Percentiles rank a stretch among this genome's conserved stretches.
These are phyloP conservation scores for Sarcophaga rosellei DNA, from an alignment of 2,888 invertebrate genomes.

Conservation along the genomic window DNA sequence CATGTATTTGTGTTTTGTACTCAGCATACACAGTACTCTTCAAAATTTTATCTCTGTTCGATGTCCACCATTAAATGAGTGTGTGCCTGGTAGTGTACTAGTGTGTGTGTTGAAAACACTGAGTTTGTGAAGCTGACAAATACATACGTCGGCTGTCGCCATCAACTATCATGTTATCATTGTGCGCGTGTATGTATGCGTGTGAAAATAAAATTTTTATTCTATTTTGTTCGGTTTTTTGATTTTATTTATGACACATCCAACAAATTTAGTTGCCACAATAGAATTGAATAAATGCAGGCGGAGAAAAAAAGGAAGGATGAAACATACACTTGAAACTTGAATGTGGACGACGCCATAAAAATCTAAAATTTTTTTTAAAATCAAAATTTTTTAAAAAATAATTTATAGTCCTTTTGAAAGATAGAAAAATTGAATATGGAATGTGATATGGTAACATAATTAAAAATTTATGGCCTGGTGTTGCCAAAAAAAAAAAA, in stretches of 20 bases:
- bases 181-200: conserved; percentile 19
- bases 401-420: not conserved
- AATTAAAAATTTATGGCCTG: not conserved
- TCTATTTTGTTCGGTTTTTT: conserved; percentile 2
- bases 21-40: conserved; percentile 13
- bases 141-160: conserved; percentile 20
- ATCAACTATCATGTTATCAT: conserved; percentile 19
- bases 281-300: conserved; percentile 27
- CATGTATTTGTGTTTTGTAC: conserved; percentile 28
- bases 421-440: not conserved
- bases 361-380: conserved; percentile 1
- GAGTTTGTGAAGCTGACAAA: not conserved
- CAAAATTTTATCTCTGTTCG: conserved; percentile 25
- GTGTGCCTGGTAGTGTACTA: not conserved
- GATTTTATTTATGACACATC: conserved; percentile 25
- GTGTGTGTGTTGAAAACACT: not conserved
- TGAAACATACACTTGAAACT: not conserved
- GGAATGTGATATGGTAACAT: not conserved
- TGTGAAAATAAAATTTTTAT: conserved; percentile 38
- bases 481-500: not conserved
- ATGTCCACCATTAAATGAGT: conserved; percentile 30
- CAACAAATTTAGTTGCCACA: conserved; percentile 40
- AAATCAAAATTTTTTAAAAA: not conserved
- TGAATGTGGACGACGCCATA: not conserved
- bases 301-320: not conserved